A percentile compares a stretch with the other conserved stretches of the same genome.
These are phyloP conservation scores for Microcebus murinus DNA, from an alignment of 2,113 vertebrate species.

Conservation along the genomic window DNA sequence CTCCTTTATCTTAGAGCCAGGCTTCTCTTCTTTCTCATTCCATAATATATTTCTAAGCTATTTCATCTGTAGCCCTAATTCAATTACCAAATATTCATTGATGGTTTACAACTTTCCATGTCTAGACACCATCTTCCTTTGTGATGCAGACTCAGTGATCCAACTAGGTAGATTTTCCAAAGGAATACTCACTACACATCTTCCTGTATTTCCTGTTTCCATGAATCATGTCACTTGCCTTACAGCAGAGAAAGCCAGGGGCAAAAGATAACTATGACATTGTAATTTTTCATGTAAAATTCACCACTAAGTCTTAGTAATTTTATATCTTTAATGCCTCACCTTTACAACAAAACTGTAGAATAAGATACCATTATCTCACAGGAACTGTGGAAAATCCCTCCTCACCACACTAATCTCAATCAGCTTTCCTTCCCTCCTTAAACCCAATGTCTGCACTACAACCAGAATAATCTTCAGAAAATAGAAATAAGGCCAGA, in stretches of 20 bases:
- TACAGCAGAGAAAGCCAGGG: not conserved
- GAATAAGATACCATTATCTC: not conserved
- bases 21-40: not conserved
- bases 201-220: not conserved
- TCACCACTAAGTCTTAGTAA: not conserved
- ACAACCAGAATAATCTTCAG: not conserved
- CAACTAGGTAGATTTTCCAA: too few relatives aligned
- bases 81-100: too few relatives aligned
- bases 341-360: not conserved
- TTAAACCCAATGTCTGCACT: not conserved
- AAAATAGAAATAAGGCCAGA: not conserved
- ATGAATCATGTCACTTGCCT: not conserved
- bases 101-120: not conserved
- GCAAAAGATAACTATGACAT: too few relatives aligned
- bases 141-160: not conserved
- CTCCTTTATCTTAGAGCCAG: not conserved
- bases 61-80: not conserved
- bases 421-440: not conserved
- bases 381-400: not conserved
- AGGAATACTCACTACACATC: too few relatives aligned
- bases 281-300: not conserved
- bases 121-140: not conserved
- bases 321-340: not conserved
- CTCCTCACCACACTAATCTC: not conserved
- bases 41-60: fast-evolving